Evolutionary conservation across 2,888 invertebrate genomes (phyloP).

Genomic region (Ptychoptera contaminata): DNA sequence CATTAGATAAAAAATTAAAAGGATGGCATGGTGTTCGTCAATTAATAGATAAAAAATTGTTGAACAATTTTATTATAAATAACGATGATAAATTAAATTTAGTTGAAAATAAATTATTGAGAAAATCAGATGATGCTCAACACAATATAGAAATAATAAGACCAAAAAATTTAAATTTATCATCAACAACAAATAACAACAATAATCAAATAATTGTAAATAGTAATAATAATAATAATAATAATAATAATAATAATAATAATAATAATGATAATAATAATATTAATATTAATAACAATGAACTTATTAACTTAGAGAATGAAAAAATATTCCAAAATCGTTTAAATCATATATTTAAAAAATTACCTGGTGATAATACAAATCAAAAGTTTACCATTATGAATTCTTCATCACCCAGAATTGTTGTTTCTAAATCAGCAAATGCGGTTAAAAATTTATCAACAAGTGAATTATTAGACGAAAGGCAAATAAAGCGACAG

Average conservation of each 20-base stretch:
- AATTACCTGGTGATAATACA: slow-evolving; percentile 1
- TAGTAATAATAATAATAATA: too few species aligned
- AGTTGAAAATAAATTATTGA: slow-evolving; percentile 18
- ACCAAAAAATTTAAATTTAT: slow-evolving; percentile 2
- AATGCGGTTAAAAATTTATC: slow-evolving; percentile 24
- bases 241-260: too few species aligned
- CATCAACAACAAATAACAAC: neutral
- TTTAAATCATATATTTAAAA: slow-evolving; percentile 2
- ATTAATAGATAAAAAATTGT: slow-evolving; percentile 29
- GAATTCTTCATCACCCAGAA: slow-evolving; percentile 17
- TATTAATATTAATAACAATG: too few species aligned
- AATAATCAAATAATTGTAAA: neutral
- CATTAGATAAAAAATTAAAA: slow-evolving; percentile 26
- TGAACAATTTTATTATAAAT: slow-evolving; percentile 2
- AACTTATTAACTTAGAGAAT: neutral
- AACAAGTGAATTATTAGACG: slow-evolving; percentile 10
- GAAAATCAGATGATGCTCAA: neutral
- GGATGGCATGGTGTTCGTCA: slow-evolving; percentile 31
- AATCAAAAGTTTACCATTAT: slow-evolving; percentile 4
- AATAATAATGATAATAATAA: too few species aligned
- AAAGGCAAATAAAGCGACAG: slow-evolving; percentile 35
- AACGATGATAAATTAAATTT: slow-evolving; percentile 29
- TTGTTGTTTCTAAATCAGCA: slow-evolving; percentile 16
- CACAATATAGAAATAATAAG: neutral
- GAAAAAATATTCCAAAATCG: neutral